Percentiles rank a stretch among this genome's conserved stretches.
Conservation (phyloP, 2,888 invertebrate species). For the Ypsolopha scabrella region DNA sequence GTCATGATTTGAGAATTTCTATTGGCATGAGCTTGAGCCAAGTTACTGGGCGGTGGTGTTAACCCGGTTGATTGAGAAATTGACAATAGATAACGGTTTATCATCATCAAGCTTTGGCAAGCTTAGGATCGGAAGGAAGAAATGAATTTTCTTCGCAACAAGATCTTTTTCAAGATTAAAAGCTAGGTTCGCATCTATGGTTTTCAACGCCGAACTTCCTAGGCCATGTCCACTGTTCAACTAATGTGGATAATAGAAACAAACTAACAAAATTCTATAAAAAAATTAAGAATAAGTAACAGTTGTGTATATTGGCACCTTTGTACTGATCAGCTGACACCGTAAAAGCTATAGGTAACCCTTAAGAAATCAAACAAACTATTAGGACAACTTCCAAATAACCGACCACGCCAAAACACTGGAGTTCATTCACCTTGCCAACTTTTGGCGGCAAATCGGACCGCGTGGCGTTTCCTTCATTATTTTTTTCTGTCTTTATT, state of each 20-base stretch:
- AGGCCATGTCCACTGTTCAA: too few relatives aligned
- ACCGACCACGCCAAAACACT: conserved; percentile 58
- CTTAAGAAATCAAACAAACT: conserved; percentile 56
- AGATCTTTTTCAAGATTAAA: neutral
- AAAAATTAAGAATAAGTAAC: too few relatives aligned
- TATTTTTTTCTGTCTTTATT: conserved; percentile 58
- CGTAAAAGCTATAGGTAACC: conserved; percentile 9
- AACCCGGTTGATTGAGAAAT: neutral
- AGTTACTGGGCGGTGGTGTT: neutral
- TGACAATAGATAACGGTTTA: neutral
- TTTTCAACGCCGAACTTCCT: too few relatives aligned
- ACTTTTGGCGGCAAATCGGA: conserved; percentile 59
- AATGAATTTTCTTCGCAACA: neutral
- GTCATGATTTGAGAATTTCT: neutral
- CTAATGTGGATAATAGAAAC: too few relatives aligned
- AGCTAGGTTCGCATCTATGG: neutral
- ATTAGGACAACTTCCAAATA: conserved; percentile 59
- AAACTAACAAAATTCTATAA: too few relatives aligned
- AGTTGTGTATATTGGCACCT: too few relatives aligned
- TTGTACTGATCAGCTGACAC: neutral
- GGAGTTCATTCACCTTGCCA: conserved; percentile 61
- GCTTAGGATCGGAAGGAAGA: too few relatives aligned
- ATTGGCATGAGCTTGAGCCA: neutral
- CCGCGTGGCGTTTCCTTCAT: conserved; percentile 54
- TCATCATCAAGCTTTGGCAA: too few relatives aligned